Evolutionary conservation across 2,888 invertebrate species (phyloP).

Genomic region (Pachydiplax longipennis): DNA sequence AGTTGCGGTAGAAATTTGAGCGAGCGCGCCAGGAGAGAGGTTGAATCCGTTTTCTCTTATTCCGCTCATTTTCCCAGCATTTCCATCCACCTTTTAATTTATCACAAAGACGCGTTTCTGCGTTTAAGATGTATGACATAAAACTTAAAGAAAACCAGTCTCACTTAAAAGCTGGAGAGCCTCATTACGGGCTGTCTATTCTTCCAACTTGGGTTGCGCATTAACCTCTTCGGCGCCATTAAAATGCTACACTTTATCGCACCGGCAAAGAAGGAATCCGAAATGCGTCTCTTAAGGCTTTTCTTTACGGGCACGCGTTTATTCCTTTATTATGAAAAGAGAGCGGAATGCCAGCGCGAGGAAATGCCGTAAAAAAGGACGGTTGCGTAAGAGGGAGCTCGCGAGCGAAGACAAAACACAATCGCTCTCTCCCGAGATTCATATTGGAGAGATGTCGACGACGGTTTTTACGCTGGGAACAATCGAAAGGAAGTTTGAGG

Average conservation of each 20-base stretch:
- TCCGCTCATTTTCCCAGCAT: neutral
- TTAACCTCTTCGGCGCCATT: constrained; percentile 4
- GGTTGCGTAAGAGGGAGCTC: neutral
- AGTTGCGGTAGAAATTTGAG: neutral
- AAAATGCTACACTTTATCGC: constrained; percentile 4
- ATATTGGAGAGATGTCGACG: neutral
- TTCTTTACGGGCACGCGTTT: constrained; percentile 6
- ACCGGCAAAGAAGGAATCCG: neutral
- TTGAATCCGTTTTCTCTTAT: neutral
- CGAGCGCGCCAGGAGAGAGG: neutral
- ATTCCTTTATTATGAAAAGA: neutral
- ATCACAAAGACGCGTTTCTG: neutral
- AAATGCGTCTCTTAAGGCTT: neutral
- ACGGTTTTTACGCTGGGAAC: neutral
- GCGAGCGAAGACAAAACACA: neutral
- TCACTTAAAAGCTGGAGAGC: neutral
- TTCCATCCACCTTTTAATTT: neutral
- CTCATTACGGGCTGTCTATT: neutral
- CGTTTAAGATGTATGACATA: neutral
- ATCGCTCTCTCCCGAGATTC: neutral
- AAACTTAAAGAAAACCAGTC: neutral
- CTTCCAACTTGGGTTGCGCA: neutral
- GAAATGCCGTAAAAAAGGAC: neutral
- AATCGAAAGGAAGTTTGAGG: neutral
- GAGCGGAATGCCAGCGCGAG: neutral